A percentile compares a stretch with the other conserved stretches of the same genome.
Conservation (phyloP, 2,113 vertebrate genomes). For the Protobothrops mucrosquamatus region DNA sequence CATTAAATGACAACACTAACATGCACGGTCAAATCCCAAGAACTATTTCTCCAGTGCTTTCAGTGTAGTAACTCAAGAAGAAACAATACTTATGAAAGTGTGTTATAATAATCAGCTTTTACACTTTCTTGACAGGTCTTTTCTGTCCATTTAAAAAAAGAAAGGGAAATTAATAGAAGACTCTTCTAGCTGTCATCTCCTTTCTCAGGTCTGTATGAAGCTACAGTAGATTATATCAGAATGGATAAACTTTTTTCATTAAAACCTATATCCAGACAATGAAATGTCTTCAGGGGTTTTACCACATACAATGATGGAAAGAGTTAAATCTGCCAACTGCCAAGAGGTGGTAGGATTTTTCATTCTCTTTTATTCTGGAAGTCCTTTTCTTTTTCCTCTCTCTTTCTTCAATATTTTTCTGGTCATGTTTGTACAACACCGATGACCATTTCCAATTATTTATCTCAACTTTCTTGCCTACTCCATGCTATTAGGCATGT, state of each 20-base stretch:
- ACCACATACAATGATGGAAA: background rate
- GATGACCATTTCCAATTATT: background rate
- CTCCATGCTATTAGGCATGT: background rate
- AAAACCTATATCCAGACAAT: background rate
- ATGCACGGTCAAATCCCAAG: background rate
- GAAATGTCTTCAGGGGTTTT: background rate
- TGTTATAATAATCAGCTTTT: background rate
- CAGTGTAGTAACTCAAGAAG: background rate
- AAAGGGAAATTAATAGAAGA: background rate
- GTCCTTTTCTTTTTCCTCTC: background rate
- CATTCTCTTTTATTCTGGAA: no score
- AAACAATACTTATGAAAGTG: no score
- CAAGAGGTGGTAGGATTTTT: background rate
- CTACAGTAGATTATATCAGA: background rate
- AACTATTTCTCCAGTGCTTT: background rate
- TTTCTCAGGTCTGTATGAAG: background rate
- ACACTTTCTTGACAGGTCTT: background rate
- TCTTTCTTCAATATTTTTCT: background rate
- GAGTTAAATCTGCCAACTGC: background rate
- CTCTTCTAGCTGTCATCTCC: no score
- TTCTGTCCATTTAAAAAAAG: background rate
- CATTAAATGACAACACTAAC: background rate
- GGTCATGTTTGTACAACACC: background rate
- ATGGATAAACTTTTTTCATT: background rate
- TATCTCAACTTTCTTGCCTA: background rate